Base-by-base conservation (phyloP, 2,113 vertebrate species). In the Ictalurus furcatus region DNA sequence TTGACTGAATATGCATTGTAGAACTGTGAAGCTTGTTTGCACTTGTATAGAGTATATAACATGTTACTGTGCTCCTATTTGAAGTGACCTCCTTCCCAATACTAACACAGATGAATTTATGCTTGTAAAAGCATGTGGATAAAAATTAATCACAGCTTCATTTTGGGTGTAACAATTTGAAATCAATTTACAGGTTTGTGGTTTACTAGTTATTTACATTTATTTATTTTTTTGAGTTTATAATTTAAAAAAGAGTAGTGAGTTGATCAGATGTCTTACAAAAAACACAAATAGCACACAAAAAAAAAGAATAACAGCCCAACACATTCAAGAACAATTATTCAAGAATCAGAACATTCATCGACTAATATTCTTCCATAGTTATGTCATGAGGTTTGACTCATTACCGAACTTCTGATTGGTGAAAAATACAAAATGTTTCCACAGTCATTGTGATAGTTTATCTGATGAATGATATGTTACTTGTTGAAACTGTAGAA, bases 21-120 rank as follows among this genome's bases (percentile, higher is more conserved):
- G 30, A 80, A 87, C 87, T 87, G 28, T 88, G 54, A 85, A 79
- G 80, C 73, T 89, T 89, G 87, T 88, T 90, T 84, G 71, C 86
- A 85, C 87, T 88, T 91, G 48, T 56, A 76, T 86, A 69, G 85
- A 86, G 52, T 85, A 79, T 12, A 83, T 21, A 59, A 65, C 69
- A 84, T 61, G 52, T 54, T 73, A 67, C 48, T 86, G 74, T 91
- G 67, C 79, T 71, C 54, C 78, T 73, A 76, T 54, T 40, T 85
- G 34, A 58, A 9, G 48, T 82, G 54, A 44, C 79, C 82, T 74
- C 52, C 78, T 48, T 76, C 52, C n/a, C 3, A 73, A 67, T 3
- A 74, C 56, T 78, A 58, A 87, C 84, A 85, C 34, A 85, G 61
- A 34, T 87, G 34, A 54, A 54, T 76, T 30, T 86, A 58, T 52